These are phyloP conservation scores for Cryptoprocta ferox DNA, from an alignment of 2,797 vertebrate species.

Conservation along the genomic window DNA sequence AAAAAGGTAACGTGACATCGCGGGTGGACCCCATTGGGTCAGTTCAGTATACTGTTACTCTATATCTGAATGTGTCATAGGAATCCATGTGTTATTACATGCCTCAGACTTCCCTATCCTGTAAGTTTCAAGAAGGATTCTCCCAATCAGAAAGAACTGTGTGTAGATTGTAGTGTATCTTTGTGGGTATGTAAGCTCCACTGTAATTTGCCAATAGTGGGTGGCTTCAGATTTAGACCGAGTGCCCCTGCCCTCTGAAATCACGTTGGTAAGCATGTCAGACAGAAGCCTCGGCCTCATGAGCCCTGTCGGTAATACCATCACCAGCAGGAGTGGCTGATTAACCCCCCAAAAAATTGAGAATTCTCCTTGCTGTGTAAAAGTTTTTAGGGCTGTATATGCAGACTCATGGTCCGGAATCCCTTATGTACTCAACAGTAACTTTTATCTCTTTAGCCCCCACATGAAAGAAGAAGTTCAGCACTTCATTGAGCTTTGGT, in stretches of 20 bases:
- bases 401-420: neutral
- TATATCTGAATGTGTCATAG: neutral
- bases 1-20: neutral
- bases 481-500: neutral
- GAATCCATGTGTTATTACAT: no score
- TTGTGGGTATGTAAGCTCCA: neutral
- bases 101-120: neutral
- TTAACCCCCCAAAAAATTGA: neutral
- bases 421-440: fast-evolving
- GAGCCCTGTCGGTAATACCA: neutral
- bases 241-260: neutral
- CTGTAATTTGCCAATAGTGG: neutral
- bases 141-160: neutral
- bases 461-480: neutral
- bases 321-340: neutral
- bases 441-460: neutral
- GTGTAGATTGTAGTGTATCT: neutral
- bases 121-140: neutral
- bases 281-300: neutral
- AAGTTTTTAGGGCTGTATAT: neutral
- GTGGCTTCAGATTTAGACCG: neutral
- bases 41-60: neutral
- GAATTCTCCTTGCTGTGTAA: neutral
- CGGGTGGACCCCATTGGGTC: neutral
- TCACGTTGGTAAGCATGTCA: neutral